Evolutionary conservation across 2,113 vertebrate genomes (phyloP).

Genomic region (Strix aluco): DNA sequence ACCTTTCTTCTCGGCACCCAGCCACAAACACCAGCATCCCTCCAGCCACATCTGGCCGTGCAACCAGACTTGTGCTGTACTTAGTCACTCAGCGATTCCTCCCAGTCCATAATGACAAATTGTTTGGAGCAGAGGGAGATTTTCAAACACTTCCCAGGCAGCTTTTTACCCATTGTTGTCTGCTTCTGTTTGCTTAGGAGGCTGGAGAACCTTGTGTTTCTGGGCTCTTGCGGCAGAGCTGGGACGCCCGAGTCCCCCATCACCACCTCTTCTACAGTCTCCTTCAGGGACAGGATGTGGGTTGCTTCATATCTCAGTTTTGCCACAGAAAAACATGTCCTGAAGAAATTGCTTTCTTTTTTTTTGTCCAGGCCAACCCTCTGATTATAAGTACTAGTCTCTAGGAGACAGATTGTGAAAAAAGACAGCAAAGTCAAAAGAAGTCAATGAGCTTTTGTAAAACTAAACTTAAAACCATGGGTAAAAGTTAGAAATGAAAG

Average conservation of each 20-base stretch:
- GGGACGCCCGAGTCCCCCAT: accelerated
- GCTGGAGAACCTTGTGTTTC: neutral
- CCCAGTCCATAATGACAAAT: neutral
- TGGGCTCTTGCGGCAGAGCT: neutral
- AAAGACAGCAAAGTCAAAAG: neutral
- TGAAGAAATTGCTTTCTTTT: neutral
- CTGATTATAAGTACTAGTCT: neutral
- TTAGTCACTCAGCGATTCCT: neutral
- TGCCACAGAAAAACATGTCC: neutral
- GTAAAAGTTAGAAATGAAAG: neutral
- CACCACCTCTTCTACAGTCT: accelerated
- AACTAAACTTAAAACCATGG: neutral
- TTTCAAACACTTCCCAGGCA: neutral
- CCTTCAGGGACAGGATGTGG: neutral
- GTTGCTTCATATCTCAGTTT: neutral
- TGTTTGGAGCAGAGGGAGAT: neutral
- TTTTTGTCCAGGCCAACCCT: neutral
- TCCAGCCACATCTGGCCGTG: accelerated
- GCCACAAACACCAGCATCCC: neutral
- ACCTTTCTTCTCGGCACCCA: no score
- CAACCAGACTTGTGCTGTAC: neutral
- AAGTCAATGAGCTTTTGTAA: neutral
- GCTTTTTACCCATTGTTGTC: neutral
- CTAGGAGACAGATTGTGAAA: neutral
- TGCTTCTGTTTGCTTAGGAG: neutral